Evolutionary conservation across 2,113 vertebrate genomes (phyloP), one percentile per base, ranked within the genome.

Genomic region (Ia io): DNA sequence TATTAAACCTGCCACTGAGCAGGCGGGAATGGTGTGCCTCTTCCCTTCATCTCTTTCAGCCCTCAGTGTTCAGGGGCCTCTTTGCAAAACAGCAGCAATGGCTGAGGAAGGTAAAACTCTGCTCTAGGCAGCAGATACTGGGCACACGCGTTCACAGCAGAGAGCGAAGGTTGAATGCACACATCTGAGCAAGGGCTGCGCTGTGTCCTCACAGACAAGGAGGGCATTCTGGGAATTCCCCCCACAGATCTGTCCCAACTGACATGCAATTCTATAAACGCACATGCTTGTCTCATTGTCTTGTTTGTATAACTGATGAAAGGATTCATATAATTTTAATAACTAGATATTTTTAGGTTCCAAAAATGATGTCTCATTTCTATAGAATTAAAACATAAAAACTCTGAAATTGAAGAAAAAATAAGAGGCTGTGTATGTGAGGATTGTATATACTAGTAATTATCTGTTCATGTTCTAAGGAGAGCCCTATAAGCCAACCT

Each of bases 81-180:
- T 25, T 14, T 79, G 17, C 32, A 49, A 23, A 49, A 25, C 2
- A 47, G n/a, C 30, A 9, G 98, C 8, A 49, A 98, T 93, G 98
- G 99, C 99, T 99, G 99, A 99, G 99, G 99, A 99, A 99, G 99
- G 99, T 99, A 99, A 99, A 99, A 0, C 96, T 98, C 98, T 99
- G 98, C 98, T 98, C 37, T 51, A 53, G 69, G 84, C 97, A 98
- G 99, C 98, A 98, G 99, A 99, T 98, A 84, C 77, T 84, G 97
- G 98, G 94, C 97, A 73, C 92, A 65, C 94, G 92, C 96, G 88
- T 98, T 93, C 93, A 69, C 65, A 93, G 91, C 4, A 51, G 92
- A 73, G 96, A 93, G 88, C 70, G 14, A 16, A 67, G 44, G 77
- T 40, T 61, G 44, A 71, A 97, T 95, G 92, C 96, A 95, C 95